phyloP scores from a whole-genome alignment of 2,888 invertebrate species.

The Ctenicera cuprea region DNA sequence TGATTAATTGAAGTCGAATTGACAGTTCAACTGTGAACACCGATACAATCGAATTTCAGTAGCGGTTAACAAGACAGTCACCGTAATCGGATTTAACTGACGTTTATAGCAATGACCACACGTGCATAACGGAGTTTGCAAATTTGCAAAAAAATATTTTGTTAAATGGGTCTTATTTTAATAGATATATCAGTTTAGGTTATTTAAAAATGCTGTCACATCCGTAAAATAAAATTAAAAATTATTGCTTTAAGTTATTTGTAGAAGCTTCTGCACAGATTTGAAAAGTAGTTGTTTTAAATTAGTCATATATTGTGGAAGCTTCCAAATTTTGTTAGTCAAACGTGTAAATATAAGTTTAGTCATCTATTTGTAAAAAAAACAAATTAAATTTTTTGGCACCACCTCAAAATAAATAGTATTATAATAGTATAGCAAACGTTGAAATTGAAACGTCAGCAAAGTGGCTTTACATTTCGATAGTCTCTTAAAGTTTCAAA shows the following conservation, averaged over 20 bases:
- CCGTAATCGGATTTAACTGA: slow-evolving; percentile 40
- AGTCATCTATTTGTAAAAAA: slow-evolving; percentile 16
- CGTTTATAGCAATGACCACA: slow-evolving; percentile 39
- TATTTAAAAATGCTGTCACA: background rate
- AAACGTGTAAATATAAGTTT: slow-evolving; percentile 1
- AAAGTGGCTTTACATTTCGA: no score
- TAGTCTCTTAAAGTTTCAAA: no score
- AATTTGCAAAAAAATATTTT: slow-evolving; percentile 24
- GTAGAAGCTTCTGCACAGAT: background rate
- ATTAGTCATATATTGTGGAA: background rate
- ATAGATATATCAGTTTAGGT: slow-evolving; percentile 3
- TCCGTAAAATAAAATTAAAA: background rate
- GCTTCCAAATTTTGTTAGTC: slow-evolving; percentile 7
- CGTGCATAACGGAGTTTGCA: slow-evolving; percentile 35
- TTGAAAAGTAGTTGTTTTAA: background rate
- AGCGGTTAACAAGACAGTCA: slow-evolving; percentile 44
- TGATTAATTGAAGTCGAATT: slow-evolving; percentile 44
- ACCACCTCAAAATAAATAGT: background rate
- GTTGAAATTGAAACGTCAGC: no score
- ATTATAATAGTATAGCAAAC: background rate
- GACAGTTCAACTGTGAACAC: slow-evolving; percentile 44
- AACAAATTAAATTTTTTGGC: slow-evolving; percentile 1
- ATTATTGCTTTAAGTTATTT: no score
- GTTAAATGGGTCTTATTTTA: background rate
- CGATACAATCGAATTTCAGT: slow-evolving; percentile 46